phyloP scores from a whole-genome alignment of 1,140 invertebrate genomes.

The Reticulitermes speratus region DNA sequence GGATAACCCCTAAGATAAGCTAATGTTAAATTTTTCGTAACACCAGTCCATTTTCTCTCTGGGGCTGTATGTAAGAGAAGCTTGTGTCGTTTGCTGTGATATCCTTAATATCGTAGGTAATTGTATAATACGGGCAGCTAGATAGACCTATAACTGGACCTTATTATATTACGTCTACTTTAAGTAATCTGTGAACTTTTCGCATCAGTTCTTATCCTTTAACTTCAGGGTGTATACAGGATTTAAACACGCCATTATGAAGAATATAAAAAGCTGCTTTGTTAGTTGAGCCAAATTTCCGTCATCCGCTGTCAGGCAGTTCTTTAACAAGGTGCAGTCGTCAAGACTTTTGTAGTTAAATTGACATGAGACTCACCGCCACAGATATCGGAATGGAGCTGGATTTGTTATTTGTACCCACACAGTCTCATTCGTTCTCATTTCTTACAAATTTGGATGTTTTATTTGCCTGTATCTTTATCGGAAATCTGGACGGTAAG shows the following conservation, averaged over 20 bases:
- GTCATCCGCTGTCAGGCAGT: not conserved
- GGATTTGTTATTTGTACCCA: not conserved
- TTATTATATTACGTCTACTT: not conserved
- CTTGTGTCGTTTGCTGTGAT: too few species aligned
- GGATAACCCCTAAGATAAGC: too few species aligned
- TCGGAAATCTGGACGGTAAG: not conserved
- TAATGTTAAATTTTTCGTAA: too few species aligned
- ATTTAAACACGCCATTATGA: not conserved
- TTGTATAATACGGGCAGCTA: not conserved
- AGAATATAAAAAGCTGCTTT: not conserved
- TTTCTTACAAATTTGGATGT: not conserved
- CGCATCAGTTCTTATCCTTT: not conserved
- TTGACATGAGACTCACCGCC: not conserved
- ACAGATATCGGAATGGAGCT: not conserved
- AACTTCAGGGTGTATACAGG: not conserved
- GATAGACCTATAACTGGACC: not conserved
- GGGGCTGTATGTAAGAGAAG: too few species aligned
- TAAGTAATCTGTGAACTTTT: not conserved
- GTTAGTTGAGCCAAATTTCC: slow-evolving; percentile 4
- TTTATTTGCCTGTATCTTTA: not conserved
- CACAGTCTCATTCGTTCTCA: not conserved
- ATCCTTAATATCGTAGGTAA: too few species aligned
- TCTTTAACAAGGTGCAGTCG: too few species aligned
- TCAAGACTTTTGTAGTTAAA: not conserved
- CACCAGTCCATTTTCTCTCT: too few species aligned